A percentile compares a stretch with the other conserved stretches of the same genome.
Conservation (phyloP, 2,797 vertebrate species). For the Micropoecilia bifurca region DNA sequence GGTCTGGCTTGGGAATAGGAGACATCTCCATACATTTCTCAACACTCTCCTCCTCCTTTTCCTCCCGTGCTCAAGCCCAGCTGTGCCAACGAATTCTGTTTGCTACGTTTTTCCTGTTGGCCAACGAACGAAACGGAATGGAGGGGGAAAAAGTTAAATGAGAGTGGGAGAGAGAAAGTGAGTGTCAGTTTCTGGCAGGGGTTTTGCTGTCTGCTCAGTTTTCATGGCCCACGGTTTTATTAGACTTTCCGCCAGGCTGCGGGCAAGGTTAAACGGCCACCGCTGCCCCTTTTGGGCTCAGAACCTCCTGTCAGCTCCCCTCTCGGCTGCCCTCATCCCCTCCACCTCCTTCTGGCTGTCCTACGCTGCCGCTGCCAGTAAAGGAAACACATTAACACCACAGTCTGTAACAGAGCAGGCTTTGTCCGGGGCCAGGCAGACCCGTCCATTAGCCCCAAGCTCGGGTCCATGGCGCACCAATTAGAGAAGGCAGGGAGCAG, state of each 20-base stretch:
- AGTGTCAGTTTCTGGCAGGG: conserved; percentile 81
- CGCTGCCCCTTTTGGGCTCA: conserved; percentile 60
- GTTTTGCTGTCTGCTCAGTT: conserved; percentile 82
- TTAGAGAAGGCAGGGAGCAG: conserved; percentile 67
- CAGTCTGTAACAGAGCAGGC: conserved; percentile 76
- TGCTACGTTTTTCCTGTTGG: conserved; percentile 65
- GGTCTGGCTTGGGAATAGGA: conserved; percentile 44
- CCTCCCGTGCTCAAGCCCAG: conserved; percentile 43
- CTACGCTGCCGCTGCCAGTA: conserved; percentile 76
- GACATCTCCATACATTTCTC: conserved; percentile 54
- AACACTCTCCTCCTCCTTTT: conserved; percentile 27
- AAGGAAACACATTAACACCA: conserved; percentile 82
- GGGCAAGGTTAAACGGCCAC: conserved; percentile 77
- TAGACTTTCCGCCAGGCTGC: conserved; percentile 74
- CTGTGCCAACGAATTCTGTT: conserved; percentile 64
- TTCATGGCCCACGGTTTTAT: conserved; percentile 79
- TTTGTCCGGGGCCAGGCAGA: conserved; percentile 71
- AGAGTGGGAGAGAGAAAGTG: conserved; percentile 19
- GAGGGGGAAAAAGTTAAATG: conserved; percentile 33
- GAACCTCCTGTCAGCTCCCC: conserved; percentile 53
- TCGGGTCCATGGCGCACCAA: conserved; percentile 68
- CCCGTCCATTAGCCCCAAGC: conserved; percentile 63
- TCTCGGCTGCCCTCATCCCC: conserved; percentile 18
- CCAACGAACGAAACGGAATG: conserved; percentile 59
- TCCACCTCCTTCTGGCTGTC: conserved; percentile 59